phyloP scores from a whole-genome alignment of 2,113 vertebrate genomes.

The Sander vitreus region DNA sequence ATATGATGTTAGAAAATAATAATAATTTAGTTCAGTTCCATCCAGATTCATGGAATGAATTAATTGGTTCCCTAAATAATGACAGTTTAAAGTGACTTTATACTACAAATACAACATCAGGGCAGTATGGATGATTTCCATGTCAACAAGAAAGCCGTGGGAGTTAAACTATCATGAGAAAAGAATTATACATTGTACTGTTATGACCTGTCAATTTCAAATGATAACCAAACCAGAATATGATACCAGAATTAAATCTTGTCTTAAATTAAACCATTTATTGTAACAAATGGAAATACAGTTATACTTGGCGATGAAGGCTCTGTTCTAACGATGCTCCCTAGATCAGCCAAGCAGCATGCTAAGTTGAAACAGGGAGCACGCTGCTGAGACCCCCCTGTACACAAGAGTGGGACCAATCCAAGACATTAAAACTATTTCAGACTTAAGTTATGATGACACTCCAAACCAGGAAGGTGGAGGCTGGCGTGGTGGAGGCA shows the following conservation, averaged over 20 bases:
- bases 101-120: background rate
- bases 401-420: too few relatives aligned
- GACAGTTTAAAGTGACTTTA: background rate
- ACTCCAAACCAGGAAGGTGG: too few relatives aligned
- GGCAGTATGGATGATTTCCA: background rate
- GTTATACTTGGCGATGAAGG: too few relatives aligned
- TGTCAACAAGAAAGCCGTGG: background rate
- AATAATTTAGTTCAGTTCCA: background rate
- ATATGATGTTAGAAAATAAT: background rate
- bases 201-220: slow-evolving; percentile 58
- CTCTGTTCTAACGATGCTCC: too few relatives aligned
- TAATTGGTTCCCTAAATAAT: slow-evolving; percentile 4
- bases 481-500: too few relatives aligned
- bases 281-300: too few relatives aligned
- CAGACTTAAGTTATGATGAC: too few relatives aligned
- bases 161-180: background rate
- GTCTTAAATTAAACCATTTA: too few relatives aligned
- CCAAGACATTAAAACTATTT: too few relatives aligned
- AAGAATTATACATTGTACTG: slow-evolving; percentile 28
- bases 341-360: too few relatives aligned
- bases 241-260: slow-evolving; percentile 36
- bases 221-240: slow-evolving; percentile 35
- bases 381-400: too few relatives aligned
- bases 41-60: background rate
- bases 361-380: too few relatives aligned